A percentile compares a stretch with the other conserved stretches of the same genome.
Conservation (phyloP, 2,888 invertebrate genomes). For the Leucoma salicis region DNA sequence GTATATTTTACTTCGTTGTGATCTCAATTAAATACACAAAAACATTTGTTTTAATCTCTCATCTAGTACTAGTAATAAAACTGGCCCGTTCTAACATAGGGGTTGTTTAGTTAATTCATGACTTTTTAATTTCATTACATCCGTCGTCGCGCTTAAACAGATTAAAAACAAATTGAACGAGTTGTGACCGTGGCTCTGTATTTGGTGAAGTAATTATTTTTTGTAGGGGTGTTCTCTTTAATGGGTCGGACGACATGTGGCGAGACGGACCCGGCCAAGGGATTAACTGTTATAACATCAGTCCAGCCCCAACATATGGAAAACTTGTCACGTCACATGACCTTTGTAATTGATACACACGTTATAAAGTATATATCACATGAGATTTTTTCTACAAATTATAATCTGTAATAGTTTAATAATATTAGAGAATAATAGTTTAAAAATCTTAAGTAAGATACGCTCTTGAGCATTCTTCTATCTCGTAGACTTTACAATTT, state of each 20-base stretch:
- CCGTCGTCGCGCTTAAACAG: constrained; percentile 32
- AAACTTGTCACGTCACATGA: constrained; percentile 46
- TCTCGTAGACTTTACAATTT: no score
- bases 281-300: constrained; percentile 44
- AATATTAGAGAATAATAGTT: no score
- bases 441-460: no score
- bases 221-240: constrained; percentile 68
- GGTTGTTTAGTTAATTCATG: constrained; percentile 40
- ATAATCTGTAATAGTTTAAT: no score
- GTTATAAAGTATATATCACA: no score
- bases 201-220: constrained; percentile 77
- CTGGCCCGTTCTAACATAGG: constrained; percentile 24
- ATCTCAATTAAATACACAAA: constrained; percentile 8
- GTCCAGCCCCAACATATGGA: constrained; percentile 50
- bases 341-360: constrained; percentile 32
- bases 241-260: constrained; percentile 70
- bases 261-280: constrained; percentile 28
- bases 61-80: constrained; percentile 19
- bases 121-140: constrained; percentile 45
- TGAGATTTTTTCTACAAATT: no score
- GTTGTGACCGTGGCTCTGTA: constrained; percentile 51
- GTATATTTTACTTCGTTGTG: not conserved
- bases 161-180: constrained; percentile 54
- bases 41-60: constrained; percentile 15
- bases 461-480: no score